Percentiles rank a stretch among this genome's conserved stretches.
Conservation (phyloP, 2,797 vertebrate species). For the Bradypodion ventrale region DNA sequence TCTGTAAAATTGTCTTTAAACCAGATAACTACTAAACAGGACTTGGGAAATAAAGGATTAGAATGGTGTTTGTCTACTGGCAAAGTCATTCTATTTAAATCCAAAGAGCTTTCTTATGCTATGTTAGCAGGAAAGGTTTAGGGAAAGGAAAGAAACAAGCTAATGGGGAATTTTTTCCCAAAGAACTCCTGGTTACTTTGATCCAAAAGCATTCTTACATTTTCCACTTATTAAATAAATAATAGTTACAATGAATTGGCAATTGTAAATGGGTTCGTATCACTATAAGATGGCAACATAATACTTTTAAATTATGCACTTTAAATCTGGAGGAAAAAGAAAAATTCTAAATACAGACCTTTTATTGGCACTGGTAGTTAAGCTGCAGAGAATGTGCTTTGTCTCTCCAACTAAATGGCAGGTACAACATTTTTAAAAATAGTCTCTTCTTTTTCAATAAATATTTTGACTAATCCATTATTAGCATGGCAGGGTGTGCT, state of each 20-base stretch:
- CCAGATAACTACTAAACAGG: slow-evolving; percentile 69
- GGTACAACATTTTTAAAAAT: slow-evolving; percentile 71
- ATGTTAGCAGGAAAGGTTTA: slow-evolving; percentile 56
- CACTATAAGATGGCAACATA: slow-evolving; percentile 81
- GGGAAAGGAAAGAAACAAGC: slow-evolving; percentile 40
- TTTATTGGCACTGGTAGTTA: slow-evolving; percentile 83
- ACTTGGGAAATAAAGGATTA: slow-evolving; percentile 60
- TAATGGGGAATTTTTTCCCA: slow-evolving; percentile 65
- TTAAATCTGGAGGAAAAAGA: slow-evolving; percentile 72
- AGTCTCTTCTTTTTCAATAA: slow-evolving; percentile 76
- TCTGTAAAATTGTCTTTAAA: slow-evolving; percentile 81
- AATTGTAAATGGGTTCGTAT: slow-evolving; percentile 80
- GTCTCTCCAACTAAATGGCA: slow-evolving; percentile 71
- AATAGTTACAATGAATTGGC: slow-evolving; percentile 82
- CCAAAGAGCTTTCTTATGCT: slow-evolving; percentile 72
- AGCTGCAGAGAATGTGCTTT: slow-evolving; percentile 74
- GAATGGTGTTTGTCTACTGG: slow-evolving; percentile 72
- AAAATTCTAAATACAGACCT: slow-evolving; percentile 75
- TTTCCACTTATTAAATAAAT: slow-evolving; percentile 81
- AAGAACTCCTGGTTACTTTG: slow-evolving; percentile 73
- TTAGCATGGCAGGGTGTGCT: slow-evolving; percentile 61
- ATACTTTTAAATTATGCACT: slow-evolving; percentile 81
- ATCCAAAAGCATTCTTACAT: slow-evolving; percentile 78
- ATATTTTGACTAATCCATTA: slow-evolving; percentile 76
- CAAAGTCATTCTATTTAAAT: slow-evolving; percentile 75